Conservation (phyloP, 2,113 vertebrate species). For the Sardina pilchardus region DNA sequence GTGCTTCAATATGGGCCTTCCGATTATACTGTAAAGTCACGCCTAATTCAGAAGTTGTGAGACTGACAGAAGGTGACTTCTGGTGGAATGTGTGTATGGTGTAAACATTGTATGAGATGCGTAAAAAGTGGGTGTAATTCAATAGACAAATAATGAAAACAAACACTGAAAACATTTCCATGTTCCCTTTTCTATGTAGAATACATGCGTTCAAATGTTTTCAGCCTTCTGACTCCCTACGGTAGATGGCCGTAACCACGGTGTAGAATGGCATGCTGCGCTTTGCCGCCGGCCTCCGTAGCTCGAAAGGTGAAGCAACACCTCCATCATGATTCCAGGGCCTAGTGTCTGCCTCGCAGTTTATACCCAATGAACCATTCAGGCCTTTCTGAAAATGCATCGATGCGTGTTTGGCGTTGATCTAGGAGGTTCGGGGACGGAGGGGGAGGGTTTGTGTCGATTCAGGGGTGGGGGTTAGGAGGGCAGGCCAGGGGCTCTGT, state of each 20-base stretch:
- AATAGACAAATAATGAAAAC: background rate
- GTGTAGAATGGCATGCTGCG: background rate
- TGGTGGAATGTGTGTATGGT: background rate
- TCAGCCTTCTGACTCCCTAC: background rate
- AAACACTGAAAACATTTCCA: background rate
- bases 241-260: background rate
- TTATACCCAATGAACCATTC: slow-evolving; percentile 50
- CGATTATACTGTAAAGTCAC: too few species aligned
- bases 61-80: background rate
- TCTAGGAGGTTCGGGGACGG: slow-evolving; percentile 43
- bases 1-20: too few species aligned
- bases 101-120: background rate
- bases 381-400: slow-evolving; percentile 47
- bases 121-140: background rate
- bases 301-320: background rate
- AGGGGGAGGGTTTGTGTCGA: slow-evolving; percentile 20
- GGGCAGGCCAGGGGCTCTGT: slow-evolving; percentile 23
- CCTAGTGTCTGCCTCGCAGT: slow-evolving; percentile 29
- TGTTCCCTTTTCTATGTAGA: background rate
- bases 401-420: slow-evolving; percentile 49
- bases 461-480: slow-evolving; percentile 13
- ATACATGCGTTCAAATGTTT: background rate
- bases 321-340: background rate
- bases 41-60: background rate
- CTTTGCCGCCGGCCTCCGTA: background rate